Conservation (phyloP, 30 jellyfish, hydroid and myxozoan genomes). For the Catostylus mosaicus region DNA sequence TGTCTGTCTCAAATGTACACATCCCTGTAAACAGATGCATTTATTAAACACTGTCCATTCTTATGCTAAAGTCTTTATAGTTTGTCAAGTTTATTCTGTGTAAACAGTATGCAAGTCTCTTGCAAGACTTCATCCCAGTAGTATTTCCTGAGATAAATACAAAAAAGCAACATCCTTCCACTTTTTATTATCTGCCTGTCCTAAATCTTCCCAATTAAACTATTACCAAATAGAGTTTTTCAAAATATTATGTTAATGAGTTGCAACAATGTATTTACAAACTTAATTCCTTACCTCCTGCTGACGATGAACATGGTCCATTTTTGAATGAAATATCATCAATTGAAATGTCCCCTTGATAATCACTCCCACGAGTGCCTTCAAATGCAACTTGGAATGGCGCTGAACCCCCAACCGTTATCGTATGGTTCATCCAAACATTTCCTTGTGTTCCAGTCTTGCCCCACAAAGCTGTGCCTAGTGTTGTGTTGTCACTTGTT, state of each 20-base stretch:
- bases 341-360: constrained; percentile 81
- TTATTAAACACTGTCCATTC: too few species aligned
- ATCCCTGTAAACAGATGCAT: constrained; percentile 14
- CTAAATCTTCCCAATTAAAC: too few species aligned
- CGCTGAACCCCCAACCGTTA: constrained; percentile 52
- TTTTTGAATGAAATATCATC: constrained; percentile 71
- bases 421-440: constrained; percentile 62
- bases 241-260: too few species aligned
- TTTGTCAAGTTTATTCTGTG: too few species aligned
- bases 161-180: too few species aligned
- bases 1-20: constrained; percentile 78
- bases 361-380: constrained; percentile 71
- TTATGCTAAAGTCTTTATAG: too few species aligned
- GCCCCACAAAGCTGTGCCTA: constrained; percentile 75
- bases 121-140: too few species aligned
- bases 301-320: constrained; percentile 56
- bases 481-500: constrained; percentile 49
- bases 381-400: constrained; percentile 77
- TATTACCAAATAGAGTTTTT: too few species aligned
- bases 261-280: too few species aligned
- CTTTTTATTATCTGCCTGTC: too few species aligned
- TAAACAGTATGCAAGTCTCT: too few species aligned
- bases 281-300: constrained; percentile 39
- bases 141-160: too few species aligned
- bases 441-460: constrained; percentile 84